A percentile compares a stretch with the other conserved stretches of the same genome.
These are phyloP conservation scores for Centropristis striata DNA, from an alignment of 2,113 vertebrate species.

Conservation along the genomic window DNA sequence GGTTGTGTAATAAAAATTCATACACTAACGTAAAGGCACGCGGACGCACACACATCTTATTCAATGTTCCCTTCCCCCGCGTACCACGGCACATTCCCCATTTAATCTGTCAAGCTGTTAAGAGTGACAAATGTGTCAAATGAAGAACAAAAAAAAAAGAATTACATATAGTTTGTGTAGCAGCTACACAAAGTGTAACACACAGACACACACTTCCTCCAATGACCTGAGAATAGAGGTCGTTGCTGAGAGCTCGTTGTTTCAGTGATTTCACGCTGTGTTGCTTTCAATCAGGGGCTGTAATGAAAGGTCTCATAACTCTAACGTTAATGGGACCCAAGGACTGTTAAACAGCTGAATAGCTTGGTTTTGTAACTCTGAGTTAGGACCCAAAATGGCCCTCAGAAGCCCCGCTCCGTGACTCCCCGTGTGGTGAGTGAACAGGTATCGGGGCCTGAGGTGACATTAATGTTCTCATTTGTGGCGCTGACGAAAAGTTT, in stretches of 20 bases:
- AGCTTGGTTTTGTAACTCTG: constrained; percentile 8
- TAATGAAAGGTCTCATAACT: constrained; percentile 62
- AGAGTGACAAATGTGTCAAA: constrained; percentile 30
- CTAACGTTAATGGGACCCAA: constrained; percentile 32
- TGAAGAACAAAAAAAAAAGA: not conserved
- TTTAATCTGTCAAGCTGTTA: constrained; percentile 49
- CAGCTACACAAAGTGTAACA: not conserved
- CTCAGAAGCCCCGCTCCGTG: not conserved
- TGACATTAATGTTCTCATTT: constrained; percentile 12
- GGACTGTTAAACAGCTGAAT: constrained; percentile 39
- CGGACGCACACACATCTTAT: not conserved
- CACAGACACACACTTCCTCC: constrained; percentile 13
- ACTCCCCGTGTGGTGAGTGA: not conserved
- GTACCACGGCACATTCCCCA: constrained; percentile 28
- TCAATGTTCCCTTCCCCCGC: not conserved
- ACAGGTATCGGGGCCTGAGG: not conserved
- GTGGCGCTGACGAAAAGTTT: constrained; percentile 30
- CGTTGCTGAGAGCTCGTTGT: constrained; percentile 43
- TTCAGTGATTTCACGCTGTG: constrained; percentile 72
- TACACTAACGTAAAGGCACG: constrained; percentile 6
- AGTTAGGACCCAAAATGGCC: constrained; percentile 5
- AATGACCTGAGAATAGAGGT: constrained; percentile 61
- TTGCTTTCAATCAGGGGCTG: constrained; percentile 72
- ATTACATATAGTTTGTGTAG: not conserved
- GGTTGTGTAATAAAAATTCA: constrained; percentile 22